These are phyloP conservation scores for Gambelia wislizenii DNA, from an alignment of 2,797 vertebrate genomes.

Conservation along the genomic window DNA sequence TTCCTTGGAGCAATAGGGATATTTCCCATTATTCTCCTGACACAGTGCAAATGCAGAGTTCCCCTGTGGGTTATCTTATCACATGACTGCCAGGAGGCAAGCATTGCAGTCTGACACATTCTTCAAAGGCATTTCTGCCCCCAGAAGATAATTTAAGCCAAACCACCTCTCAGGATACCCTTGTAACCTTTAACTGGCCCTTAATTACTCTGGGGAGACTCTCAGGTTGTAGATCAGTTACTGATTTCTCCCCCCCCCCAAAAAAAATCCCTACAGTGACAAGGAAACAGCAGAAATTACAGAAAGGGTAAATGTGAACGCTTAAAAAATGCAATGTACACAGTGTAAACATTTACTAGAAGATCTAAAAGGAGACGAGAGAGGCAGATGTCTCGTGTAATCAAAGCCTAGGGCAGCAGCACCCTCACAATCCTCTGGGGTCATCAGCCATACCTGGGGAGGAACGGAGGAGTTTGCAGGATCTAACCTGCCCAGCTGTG, in stretches of 20 bases:
- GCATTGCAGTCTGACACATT: background rate
- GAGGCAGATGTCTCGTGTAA: background rate
- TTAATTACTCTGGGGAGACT: too few relatives aligned
- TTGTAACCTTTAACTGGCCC: background rate
- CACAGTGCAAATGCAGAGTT: background rate
- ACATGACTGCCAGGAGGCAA: background rate
- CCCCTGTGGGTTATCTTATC: too few relatives aligned
- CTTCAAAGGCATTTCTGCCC: background rate
- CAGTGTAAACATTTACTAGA: background rate
- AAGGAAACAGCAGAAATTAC: background rate
- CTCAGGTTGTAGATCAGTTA: background rate
- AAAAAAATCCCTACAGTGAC: too few relatives aligned
- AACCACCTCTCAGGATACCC: fast-evolving
- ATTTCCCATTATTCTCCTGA: background rate
- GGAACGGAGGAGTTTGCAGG: background rate
- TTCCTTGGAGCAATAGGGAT: background rate
- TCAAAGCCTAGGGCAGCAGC: background rate
- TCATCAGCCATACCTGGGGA: too few relatives aligned
- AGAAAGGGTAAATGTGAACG: background rate
- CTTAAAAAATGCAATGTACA: background rate
- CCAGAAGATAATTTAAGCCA: too few relatives aligned
- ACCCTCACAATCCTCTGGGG: background rate
- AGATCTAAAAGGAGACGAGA: background rate
- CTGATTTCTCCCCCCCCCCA: too few relatives aligned
- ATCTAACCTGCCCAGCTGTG: too few relatives aligned